Percentiles rank a stretch among this genome's conserved stretches.
Evolutionary conservation across 2,113 vertebrate genomes (phyloP).

Genomic region (Clarias gariepinus): DNA sequence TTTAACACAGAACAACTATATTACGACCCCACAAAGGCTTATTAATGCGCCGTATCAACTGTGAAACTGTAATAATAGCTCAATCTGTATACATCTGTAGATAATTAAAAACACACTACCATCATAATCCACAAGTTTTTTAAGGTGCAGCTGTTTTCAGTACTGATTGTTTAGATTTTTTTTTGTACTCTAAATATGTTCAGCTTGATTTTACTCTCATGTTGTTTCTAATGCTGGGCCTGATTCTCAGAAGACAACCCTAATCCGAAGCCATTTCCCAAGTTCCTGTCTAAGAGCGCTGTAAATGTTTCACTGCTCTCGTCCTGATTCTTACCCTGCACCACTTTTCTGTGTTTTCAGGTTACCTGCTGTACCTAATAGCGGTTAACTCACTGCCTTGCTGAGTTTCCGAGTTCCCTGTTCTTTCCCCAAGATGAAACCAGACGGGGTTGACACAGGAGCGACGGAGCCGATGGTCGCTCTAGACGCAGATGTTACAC

Average conservation of each 20-base stretch:
- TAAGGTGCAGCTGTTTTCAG: background rate
- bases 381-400: constrained; percentile 32
- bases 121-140: background rate
- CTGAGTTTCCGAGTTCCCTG: constrained; percentile 43
- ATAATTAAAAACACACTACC: background rate
- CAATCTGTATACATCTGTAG: background rate
- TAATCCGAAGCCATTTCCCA: constrained; percentile 54
- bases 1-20: background rate
- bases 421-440: constrained; percentile 72
- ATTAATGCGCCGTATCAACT: background rate
- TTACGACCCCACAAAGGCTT: background rate
- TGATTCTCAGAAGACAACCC: background rate
- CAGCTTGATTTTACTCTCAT: background rate
- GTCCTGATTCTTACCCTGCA: constrained; percentile 35
- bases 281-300: constrained; percentile 44
- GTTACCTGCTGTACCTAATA: constrained; percentile 30
- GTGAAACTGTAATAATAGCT: constrained; percentile 9
- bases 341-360: constrained; percentile 51
- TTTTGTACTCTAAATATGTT: background rate
- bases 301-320: constrained; percentile 54
- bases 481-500: constrained; percentile 64
- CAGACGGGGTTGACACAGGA: constrained; percentile 75
- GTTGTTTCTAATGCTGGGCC: background rate
- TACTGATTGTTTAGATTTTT: constrained; percentile 12
- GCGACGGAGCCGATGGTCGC: constrained; percentile 72